Base-by-base conservation (phyloP, 1,140 invertebrate species). In the Caligus rogercresseyi region DNA sequence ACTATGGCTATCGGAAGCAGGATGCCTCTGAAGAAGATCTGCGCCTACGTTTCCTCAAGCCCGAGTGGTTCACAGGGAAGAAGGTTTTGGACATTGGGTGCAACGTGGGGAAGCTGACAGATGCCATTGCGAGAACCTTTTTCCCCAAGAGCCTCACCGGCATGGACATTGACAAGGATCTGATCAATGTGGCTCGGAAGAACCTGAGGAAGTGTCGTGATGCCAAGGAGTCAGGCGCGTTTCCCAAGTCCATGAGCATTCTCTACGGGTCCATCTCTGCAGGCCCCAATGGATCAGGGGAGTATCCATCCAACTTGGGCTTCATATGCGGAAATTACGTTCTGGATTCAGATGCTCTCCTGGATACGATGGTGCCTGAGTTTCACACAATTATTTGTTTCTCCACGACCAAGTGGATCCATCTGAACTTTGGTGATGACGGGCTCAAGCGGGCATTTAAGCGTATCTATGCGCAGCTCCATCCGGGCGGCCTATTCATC, bases 61-160 rank as follows among this genome's bases (percentile, higher is more conserved):
- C 79, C 52, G 83, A 93, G 67, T 78, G 95, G 70, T 96, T 98
- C 72, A 75, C 82, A 65, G 81, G 83, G 14, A 95, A 92, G 74
- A 85, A 92, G 74, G 83, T 98, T 20, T 76, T 98, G 51, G 95
- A 98, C 71, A 89, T 98, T 71, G 95, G 95, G 11, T 98, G 95
- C 73, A 98, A 98, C 77, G 85, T 91, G 67, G 95, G 95, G 1
- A 87, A 94, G 71, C 80, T 98, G 54, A 94, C 93, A 1, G 69
- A 83, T 7, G 70, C 72, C 1, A 77, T 98, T 55, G 94, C 89
- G 0, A 78, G 86, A 65, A 83, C 92, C 68, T 84, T 89, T 70
- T 76, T 80, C 25, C 89, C 93, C 1, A 80, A 80, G 61, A 84
- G 83, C 67, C 85, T 97, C 61, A 79, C 89, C 31, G 95, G 95